A percentile compares a stretch with the other conserved stretches of the same genome.
These are phyloP conservation scores for Heliornis fulica DNA, from an alignment of 2,113 vertebrate species.

Conservation along the genomic window DNA sequence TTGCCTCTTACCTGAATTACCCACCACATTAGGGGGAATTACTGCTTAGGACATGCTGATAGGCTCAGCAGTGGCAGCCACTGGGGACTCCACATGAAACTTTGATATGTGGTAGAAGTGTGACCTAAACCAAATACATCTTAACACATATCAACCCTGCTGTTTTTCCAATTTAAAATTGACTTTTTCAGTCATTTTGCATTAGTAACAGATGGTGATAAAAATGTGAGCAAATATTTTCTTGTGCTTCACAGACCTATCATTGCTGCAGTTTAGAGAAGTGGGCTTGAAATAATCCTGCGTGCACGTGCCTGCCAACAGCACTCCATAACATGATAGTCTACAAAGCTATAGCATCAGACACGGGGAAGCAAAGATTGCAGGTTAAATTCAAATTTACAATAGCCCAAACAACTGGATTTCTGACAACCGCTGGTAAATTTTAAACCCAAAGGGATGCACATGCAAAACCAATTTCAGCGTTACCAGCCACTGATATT, in stretches of 20 bases:
- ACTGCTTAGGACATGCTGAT: neutral
- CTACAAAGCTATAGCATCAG: neutral
- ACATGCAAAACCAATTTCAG: neutral
- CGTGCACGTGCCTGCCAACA: neutral
- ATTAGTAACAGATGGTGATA: constrained; percentile 24
- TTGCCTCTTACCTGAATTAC: constrained; percentile 17
- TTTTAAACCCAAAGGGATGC: neutral
- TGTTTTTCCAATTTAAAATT: constrained; percentile 65
- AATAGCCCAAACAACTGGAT: neutral
- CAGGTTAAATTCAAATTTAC: neutral
- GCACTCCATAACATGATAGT: neutral
- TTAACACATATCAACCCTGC: neutral
- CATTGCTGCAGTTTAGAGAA: neutral
- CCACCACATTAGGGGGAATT: constrained; percentile 41
- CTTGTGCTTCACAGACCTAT: neutral
- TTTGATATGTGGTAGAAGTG: neutral
- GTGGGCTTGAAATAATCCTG: neutral
- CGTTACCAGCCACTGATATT: neutral
- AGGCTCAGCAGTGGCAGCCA: neutral
- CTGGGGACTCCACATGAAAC: constrained; percentile 10
- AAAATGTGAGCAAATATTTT: neutral
- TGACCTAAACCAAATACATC: neutral
- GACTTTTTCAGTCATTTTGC: constrained; percentile 51
- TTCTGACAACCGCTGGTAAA: neutral
- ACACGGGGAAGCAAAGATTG: neutral